Evolutionary conservation across 2,888 invertebrate species (phyloP), one percentile per base, ranked within the genome.

Genomic region (Rhingia rostrata): DNA sequence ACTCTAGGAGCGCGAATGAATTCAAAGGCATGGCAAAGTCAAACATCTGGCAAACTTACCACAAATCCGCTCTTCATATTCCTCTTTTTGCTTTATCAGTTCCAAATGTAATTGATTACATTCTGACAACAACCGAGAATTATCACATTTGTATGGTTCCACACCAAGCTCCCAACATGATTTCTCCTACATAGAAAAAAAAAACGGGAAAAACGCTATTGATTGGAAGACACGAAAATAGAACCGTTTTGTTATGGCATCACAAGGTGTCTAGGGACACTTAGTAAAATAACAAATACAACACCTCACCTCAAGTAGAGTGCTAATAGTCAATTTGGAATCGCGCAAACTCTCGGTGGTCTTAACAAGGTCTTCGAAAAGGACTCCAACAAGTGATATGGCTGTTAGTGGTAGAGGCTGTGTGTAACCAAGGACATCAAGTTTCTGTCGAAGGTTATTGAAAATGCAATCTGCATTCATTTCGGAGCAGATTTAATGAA

Each of bases 321-420:
- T 93, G 89, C 95, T 94, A 5, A 96, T 94, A 87, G 96, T 92
- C 81, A 94, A 93, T 93, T 97, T 97, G 86, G 96, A 95, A 92
- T 97, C 95, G 89, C 96, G 95, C 69, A 97, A 92, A 89, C 95
- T 97, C 87, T 96, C 95, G n/a, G 97, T 97, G 6, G 97, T 97
- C 90, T 96, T 95, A 81, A 97, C 93, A 77, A 98, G 93, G 92
- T 98, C 98, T 53, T 95, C 94, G 67, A 97, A 92, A 77, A 98
- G 91, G 89, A 94, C 94, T 91, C 96, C 95, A 86, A 97, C 96
- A 86, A 98, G 92, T 43, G 96, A 95, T 47, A 97, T 93, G 53
- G 95, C 95, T 85, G 97, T 96, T 10, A 95, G 91, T 0, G 95
- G 94, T 84, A 98, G 92, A 1, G 94, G 92, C 88, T 97, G 95